phyloP scores from a whole-genome alignment of 2,797 vertebrate species.

The Pitangus sulphuratus region DNA sequence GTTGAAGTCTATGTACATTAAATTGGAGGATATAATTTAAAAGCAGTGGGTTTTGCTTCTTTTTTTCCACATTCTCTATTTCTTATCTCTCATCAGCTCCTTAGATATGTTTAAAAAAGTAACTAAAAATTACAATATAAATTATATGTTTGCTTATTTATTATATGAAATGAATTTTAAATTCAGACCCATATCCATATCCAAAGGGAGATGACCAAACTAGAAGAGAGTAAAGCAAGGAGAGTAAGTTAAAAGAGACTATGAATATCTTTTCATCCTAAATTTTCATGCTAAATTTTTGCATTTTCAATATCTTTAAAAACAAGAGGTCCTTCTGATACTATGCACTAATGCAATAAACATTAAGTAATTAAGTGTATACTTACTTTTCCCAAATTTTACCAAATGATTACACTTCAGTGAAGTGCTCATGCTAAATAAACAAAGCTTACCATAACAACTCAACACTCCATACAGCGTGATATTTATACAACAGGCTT shows the following conservation, averaged over 20 bases:
- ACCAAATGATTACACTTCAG: conserved; percentile 55
- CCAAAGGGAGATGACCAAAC: conserved; percentile 39
- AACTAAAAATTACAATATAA: conserved; percentile 58
- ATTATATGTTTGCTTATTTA: conserved; percentile 56
- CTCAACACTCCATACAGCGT: conserved; percentile 42
- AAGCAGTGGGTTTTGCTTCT: not conserved
- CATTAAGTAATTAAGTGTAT: conserved; percentile 24
- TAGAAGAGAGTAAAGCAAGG: not conserved
- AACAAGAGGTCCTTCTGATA: not conserved
- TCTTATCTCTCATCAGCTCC: not conserved
- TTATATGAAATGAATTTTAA: conserved; percentile 41
- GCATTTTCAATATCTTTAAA: not conserved
- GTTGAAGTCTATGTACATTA: not conserved
- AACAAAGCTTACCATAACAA: conserved; percentile 64
- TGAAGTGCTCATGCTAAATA: conserved; percentile 50
- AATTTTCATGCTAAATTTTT: not conserved
- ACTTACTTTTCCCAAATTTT: conserved; percentile 51
- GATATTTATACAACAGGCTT: conserved; percentile 67
- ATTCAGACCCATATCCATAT: not conserved
- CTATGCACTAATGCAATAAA: conserved; percentile 1
- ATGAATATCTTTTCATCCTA: not conserved
- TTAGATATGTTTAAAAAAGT: conserved; percentile 15
- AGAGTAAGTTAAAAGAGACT: not conserved
- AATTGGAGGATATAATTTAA: conserved; percentile 1
- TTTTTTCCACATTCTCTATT: not conserved